Base-by-base conservation (phyloP, 1,140 invertebrate species). In the Sminthurides bifidus region DNA sequence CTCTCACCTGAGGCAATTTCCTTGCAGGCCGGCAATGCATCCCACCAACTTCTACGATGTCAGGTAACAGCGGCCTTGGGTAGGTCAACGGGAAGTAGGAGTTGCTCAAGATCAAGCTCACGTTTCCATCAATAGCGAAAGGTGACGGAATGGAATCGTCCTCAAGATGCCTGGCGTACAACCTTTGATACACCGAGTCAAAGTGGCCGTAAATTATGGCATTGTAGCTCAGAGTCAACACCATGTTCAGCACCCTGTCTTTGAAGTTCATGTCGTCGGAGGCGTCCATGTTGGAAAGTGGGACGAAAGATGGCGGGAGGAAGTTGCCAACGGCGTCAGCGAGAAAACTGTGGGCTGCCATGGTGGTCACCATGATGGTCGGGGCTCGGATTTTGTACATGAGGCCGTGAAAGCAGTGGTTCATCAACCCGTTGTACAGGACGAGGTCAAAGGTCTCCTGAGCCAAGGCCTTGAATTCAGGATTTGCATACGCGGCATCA, bases 301-400 rank as follows among this genome's bases (percentile, higher is more conserved):
- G 77, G 24, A 79, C 72, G 58, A 78, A 76, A 0, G 79, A 74
- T 0, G 77, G 70, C 26, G 75, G 78, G 24, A 80, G 75, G 0
- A 80, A 78, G 65, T 81, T 81, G 0, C 73, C 79, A 24, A 81
- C 70, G 54, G 77, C 72, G 4, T 76, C 52, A 5, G 23, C 19
- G 1, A 59, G 31, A 1, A n/a, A 2, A 35, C 43, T 54, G 1
- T 41, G 4, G 1, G 56, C 50, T 4, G 56, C 35, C 35, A 43
- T 29, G 6, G 59, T 37, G 0, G 44, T 54, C 8, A 60, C 5
- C 1, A 19, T 3, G 2, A 61, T 52, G 2, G 41, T n/a, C 5
- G 52, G 51, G 12, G 60, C 30, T 24, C 40, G 5, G 19, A 54
- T 38, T 43, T 58, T 52, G 29, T 37, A 27, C 1, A 40, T 17